A percentile compares a stretch with the other conserved stretches of the same genome.
Evolutionary conservation across 2,797 vertebrate species (phyloP).

Genomic region (Helarctos malayanus): DNA sequence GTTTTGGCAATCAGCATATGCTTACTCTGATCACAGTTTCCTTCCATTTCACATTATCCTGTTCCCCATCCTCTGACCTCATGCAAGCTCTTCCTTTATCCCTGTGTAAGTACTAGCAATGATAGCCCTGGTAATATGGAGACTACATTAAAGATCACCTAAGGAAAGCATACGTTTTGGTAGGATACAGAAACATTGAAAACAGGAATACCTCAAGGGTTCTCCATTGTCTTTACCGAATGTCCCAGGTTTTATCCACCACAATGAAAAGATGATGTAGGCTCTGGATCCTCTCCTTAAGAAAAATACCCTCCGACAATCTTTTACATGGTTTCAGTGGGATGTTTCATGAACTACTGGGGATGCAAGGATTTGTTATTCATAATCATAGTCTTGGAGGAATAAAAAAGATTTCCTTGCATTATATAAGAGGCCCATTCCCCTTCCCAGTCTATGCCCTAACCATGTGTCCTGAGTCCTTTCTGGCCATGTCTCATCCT

Average conservation of each 20-base stretch:
- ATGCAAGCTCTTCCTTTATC: not conserved
- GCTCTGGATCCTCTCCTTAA: not conserved
- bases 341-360: not conserved
- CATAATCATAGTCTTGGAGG: not conserved
- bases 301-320: not conserved
- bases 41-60: not conserved
- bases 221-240: not conserved
- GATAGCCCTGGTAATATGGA: not conserved
- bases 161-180: not conserved
- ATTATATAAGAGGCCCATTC: not conserved
- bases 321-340: not conserved
- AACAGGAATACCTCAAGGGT: not conserved
- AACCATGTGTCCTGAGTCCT: not conserved
- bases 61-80: not conserved
- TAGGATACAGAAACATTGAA: not conserved
- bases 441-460: not conserved
- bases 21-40: not conserved
- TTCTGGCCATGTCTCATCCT: not conserved
- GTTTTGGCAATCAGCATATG: constrained; percentile 83
- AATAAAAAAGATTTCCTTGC: not conserved
- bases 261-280: not conserved
- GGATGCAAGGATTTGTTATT: not conserved
- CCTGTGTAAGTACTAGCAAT: not conserved
- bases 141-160: not conserved
- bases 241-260: not conserved